Evolutionary conservation across 1,140 invertebrate genomes (phyloP).

Genomic region (Elymnias hypermnestra): DNA sequence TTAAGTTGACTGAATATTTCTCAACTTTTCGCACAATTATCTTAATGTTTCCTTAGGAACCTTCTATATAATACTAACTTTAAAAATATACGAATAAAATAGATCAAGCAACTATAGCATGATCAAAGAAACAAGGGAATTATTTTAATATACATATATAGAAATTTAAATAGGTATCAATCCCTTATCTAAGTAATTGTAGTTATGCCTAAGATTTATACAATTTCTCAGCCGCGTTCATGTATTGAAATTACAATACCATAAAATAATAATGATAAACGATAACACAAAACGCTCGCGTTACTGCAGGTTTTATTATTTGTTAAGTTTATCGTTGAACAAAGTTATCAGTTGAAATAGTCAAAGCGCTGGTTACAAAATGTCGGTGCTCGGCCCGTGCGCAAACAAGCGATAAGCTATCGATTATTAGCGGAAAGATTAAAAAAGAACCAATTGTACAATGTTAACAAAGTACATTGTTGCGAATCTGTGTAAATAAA

Average conservation of each 20-base stretch:
- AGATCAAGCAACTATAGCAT: too few species aligned
- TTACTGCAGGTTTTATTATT: slow-evolving; percentile 25
- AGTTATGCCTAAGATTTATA: too few species aligned
- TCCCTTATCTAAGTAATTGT: too few species aligned
- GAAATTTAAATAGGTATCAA: too few species aligned
- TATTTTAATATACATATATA: too few species aligned
- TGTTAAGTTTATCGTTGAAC: slow-evolving; percentile 28
- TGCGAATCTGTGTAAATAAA: slow-evolving; percentile 1
- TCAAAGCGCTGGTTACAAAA: slow-evolving; percentile 34
- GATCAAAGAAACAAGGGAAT: too few species aligned
- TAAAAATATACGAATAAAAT: too few species aligned
- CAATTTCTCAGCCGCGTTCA: slow-evolving; percentile 7
- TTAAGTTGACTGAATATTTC: too few species aligned
- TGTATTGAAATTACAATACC: slow-evolving; percentile 8
- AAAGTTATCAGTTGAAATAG: slow-evolving; percentile 40
- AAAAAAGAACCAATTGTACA: slow-evolving; percentile 5
- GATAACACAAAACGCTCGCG: slow-evolving; percentile 13
- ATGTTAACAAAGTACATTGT: slow-evolving; percentile 7
- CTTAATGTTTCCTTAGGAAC: too few species aligned
- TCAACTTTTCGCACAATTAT: too few species aligned
- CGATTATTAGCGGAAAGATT: slow-evolving; percentile 18
- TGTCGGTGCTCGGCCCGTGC: slow-evolving; percentile 19
- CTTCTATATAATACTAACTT: too few species aligned
- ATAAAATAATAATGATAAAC: slow-evolving; percentile 16
- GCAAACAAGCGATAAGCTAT: slow-evolving; percentile 38